phyloP scores from a whole-genome alignment of 2,888 invertebrate genomes.

The Drosophila stalkeri region DNA sequence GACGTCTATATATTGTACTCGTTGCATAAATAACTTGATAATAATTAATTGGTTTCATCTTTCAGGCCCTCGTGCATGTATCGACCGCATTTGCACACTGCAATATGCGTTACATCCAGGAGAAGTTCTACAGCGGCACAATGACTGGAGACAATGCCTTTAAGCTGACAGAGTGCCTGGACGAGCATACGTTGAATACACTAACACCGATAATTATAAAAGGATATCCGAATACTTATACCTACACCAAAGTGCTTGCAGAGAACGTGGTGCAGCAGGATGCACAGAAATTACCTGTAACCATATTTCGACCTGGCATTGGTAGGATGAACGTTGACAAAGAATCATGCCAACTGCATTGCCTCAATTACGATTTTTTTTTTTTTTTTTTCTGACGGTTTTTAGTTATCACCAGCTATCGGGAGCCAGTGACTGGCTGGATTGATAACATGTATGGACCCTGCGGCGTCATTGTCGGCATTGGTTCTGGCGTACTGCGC shows the following conservation, averaged over 20 bases:
- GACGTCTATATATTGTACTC: background rate
- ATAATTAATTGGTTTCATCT: background rate
- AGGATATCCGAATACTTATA: conserved; percentile 89
- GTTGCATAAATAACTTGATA: background rate
- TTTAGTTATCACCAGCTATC: conserved; percentile 86
- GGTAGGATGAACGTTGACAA: conserved; percentile 81
- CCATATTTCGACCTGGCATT: conserved; percentile 90
- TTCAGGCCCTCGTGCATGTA: conserved; percentile 87
- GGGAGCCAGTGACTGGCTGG: conserved; percentile 88
- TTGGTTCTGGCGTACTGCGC: conserved; percentile 88
- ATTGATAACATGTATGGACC: conserved; percentile 90
- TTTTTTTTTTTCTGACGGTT: background rate
- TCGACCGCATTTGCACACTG: conserved; percentile 91
- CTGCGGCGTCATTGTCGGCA: conserved; percentile 86
- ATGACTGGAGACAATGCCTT: conserved; percentile 84
- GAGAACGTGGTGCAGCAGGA: conserved; percentile 88
- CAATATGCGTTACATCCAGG: conserved; percentile 84
- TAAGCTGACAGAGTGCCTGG: conserved; percentile 83
- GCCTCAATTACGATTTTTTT: background rate
- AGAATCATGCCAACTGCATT: too few relatives aligned
- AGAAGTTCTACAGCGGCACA: conserved; percentile 84
- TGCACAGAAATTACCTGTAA: conserved; percentile 88
- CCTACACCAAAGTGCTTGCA: conserved; percentile 90
- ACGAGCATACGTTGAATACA: conserved; percentile 84
- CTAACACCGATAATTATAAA: conserved; percentile 83